Percentiles rank a stretch among this genome's conserved stretches.
These are phyloP conservation scores for Nymphalis io DNA, from an alignment of 1,140 invertebrate species.

Conservation along the genomic window DNA sequence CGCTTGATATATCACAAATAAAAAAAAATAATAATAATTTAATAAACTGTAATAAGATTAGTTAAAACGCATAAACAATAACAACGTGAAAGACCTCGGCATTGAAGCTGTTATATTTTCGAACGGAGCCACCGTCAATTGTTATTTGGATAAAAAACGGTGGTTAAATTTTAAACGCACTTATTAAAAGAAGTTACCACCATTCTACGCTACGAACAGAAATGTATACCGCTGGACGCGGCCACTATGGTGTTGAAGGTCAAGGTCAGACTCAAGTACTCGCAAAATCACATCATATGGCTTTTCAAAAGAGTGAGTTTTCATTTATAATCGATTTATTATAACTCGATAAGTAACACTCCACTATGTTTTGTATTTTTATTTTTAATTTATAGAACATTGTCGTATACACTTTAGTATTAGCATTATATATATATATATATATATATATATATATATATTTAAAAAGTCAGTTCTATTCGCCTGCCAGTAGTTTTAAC, in stretches of 20 bases:
- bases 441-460: no score
- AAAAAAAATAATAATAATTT: slow-evolving; percentile 15
- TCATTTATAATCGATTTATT: slow-evolving; percentile 1
- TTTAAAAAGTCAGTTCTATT: no score
- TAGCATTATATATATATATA: no score
- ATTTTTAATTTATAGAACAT: no score
- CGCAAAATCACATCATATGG: slow-evolving; percentile 75
- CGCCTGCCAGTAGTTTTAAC: no score
- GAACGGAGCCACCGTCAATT: not conserved
- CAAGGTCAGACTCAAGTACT: slow-evolving; percentile 76
- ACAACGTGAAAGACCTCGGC: not conserved
- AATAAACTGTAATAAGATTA: not conserved
- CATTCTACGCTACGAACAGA: slow-evolving; percentile 44
- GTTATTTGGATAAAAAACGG: not conserved
- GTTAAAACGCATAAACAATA: slow-evolving; percentile 1
- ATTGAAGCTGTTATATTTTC: slow-evolving; percentile 10
- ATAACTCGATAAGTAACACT: not conserved
- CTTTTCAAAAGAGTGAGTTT: slow-evolving; percentile 74
- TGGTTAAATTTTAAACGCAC: not conserved
- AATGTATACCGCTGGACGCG: slow-evolving; percentile 65
- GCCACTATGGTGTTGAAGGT: slow-evolving; percentile 78
- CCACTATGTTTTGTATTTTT: no score
- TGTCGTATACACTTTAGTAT: no score
- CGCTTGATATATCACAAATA: no score
- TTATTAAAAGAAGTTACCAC: slow-evolving; percentile 25